Conservation (phyloP, 2,113 vertebrate species). For the Tetrax tetrax region DNA sequence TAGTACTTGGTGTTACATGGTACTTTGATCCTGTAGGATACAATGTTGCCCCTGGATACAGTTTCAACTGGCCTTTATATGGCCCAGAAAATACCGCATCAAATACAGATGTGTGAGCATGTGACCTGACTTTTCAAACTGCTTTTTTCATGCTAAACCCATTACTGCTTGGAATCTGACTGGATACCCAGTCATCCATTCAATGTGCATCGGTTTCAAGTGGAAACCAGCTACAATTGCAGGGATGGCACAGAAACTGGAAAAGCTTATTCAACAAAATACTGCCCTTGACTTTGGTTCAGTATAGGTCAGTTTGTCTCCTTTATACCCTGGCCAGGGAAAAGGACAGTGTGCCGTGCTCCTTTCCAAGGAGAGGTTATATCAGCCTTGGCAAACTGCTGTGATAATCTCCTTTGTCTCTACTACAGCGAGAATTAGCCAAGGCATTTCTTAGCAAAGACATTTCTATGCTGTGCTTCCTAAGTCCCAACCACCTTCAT, state of each 20-base stretch:
- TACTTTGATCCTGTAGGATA: constrained; percentile 12
- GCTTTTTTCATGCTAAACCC: neutral
- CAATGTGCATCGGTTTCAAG: neutral
- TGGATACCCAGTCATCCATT: neutral
- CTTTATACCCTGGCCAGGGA: neutral
- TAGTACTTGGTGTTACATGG: neutral
- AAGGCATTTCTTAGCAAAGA: neutral
- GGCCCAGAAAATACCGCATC: neutral
- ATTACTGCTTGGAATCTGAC: neutral
- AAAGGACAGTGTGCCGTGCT: neutral
- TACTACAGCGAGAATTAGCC: fast-evolving
- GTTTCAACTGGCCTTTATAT: neutral
- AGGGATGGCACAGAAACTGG: neutral
- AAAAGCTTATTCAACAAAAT: neutral
- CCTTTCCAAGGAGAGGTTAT: neutral
- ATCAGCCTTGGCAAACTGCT: neutral
- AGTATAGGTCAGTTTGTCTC: neutral
- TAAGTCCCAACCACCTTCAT: neutral
- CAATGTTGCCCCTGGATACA: neutral
- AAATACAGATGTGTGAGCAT: neutral
- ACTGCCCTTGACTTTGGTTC: neutral
- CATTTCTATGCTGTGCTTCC: neutral
- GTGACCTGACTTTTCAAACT: neutral
- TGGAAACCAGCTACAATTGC: neutral
- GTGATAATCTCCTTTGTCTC: neutral